Evolutionary conservation across 2,113 vertebrate species (phyloP).

Genomic region (Hippocampus comes): DNA sequence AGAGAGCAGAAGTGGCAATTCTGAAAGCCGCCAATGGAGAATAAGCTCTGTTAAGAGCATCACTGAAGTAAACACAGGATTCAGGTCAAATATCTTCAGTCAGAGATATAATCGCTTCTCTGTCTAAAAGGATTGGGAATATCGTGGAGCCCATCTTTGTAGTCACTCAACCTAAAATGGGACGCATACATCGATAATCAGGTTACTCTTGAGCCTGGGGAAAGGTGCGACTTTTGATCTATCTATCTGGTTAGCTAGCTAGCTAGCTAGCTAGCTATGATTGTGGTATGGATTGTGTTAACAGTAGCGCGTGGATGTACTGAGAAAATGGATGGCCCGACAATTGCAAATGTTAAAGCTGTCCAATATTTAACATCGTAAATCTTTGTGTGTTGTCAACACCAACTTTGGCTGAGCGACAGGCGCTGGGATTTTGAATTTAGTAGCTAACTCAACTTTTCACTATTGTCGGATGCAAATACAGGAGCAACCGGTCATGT

Average conservation of each 20-base stretch:
- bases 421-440: too few species aligned
- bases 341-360: background rate
- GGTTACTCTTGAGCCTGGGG: too few species aligned
- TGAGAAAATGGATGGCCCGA: too few species aligned
- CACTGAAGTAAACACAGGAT: slow-evolving; percentile 50
- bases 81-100: slow-evolving; percentile 45
- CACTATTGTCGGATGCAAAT: too few species aligned
- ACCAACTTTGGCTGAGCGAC: too few species aligned
- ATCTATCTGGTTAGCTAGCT: background rate
- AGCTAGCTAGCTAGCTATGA: background rate
- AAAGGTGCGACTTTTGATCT: background rate
- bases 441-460: too few species aligned
- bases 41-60: slow-evolving; percentile 61
- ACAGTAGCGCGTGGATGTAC: background rate
- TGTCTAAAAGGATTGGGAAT: slow-evolving; percentile 14
- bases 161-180: background rate
- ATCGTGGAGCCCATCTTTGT: background rate
- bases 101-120: slow-evolving; percentile 30
- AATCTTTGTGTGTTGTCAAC: background rate
- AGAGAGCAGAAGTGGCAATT: slow-evolving; percentile 46
- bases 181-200: too few species aligned
- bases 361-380: too few species aligned
- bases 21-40: slow-evolving; percentile 62
- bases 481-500: too few species aligned
- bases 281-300: background rate